Evolutionary conservation across 2,113 vertebrate genomes (phyloP), one percentile per base, ranked within the genome.

Genomic region (Centropristis striata): DNA sequence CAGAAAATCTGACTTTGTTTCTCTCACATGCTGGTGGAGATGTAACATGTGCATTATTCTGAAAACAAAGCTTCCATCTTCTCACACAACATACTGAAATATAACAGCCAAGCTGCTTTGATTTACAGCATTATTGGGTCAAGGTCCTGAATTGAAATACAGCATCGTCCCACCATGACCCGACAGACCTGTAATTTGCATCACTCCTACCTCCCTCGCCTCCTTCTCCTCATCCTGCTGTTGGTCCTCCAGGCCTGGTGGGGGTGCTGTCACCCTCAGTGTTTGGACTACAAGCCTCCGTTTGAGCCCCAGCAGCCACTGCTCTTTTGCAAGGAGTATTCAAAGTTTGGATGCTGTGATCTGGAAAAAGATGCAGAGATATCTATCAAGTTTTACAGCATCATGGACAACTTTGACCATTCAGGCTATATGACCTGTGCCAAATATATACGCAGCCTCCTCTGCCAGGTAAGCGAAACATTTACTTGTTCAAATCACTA

Each of bases 231-330:
- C 3, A 2, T 89, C 42, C 63, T 91, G 66, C 41, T 93, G 75
- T 58, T 94, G 70, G 77, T 95, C 64, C 71, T 90, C 82, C 80
- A 68, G 18, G 55, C 70, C 78, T 77, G 83, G 84, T 25, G 67
- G 76, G 92, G 92, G 67, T 71, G 75, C 85, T 91, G 88, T 79
- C 94, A 95, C 75, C 95, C 95, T 1, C 93, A 96, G 76, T 96
- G 96, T 84, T 89, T 96, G 88, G 96, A 96, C 88, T 96, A 92
- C 89, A 96, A 96, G 67, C 95, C 96, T 42, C 96, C 96, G 0
- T 96, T 96, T 79, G 93, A 92, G 84, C 95, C 96, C n/a, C 89
- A 61, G 1, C 86, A 94, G 81, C 91, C 94, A 21, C 63, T 96
- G 88, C 57, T 50, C 57, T 96, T 96, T 87, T 96, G 96, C 41